Evolutionary conservation across 1,140 invertebrate genomes (phyloP).

Genomic region (Solenopsis invicta): DNA sequence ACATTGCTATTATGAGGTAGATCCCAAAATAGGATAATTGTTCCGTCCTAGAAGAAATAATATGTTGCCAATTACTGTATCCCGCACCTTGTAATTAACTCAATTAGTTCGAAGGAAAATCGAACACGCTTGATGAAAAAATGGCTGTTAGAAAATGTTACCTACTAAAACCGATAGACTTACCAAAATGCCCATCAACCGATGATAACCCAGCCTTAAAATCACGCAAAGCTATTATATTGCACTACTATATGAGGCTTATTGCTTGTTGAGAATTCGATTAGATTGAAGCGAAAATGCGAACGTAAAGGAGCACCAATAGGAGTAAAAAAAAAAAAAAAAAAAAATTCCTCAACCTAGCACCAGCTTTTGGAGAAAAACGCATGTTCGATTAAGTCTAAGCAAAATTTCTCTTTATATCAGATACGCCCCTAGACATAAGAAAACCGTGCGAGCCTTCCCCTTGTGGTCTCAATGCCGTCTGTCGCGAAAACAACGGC

Average conservation of each 20-base stretch:
- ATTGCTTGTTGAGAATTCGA: conserved; percentile 18
- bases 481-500: conserved; percentile 86
- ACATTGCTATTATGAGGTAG: neutral
- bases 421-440: conserved; percentile 76
- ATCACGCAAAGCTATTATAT: conserved; percentile 31
- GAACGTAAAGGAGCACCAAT: neutral
- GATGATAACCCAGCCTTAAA: conserved; percentile 16
- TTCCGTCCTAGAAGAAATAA: conserved; percentile 32
- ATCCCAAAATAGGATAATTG: conserved; percentile 28
- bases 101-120: conserved; percentile 25
- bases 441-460: conserved; percentile 90
- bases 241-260: conserved; percentile 45
- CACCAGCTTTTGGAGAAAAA: conserved; percentile 66
- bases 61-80: neutral
- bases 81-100: conserved; percentile 40
- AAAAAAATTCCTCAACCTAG: neutral
- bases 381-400: conserved; percentile 43
- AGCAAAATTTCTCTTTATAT: conserved; percentile 82
- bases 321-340: neutral
- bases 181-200: neutral
- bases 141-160: neutral
- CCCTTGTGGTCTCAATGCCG: conserved; percentile 89
- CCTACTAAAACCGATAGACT: conserved; percentile 14
- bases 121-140: conserved; percentile 17
- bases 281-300: conserved; percentile 1